phyloP scores from a whole-genome alignment of 2,113 vertebrate genomes.

The Strix aluco region DNA sequence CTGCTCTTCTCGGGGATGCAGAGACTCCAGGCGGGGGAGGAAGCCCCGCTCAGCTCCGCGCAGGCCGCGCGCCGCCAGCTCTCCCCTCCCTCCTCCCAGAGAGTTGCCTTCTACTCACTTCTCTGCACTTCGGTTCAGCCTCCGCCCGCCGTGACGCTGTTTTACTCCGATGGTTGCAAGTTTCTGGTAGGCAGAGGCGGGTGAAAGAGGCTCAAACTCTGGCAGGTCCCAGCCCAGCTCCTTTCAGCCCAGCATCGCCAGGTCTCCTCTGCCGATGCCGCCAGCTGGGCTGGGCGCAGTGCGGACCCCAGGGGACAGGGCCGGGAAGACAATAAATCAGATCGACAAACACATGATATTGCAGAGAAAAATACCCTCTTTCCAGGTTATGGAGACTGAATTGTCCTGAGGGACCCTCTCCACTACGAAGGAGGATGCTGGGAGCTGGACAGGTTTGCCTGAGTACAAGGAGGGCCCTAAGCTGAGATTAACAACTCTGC shows the following conservation, averaged over 20 bases:
- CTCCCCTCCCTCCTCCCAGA: neutral
- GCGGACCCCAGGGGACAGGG: slow-evolving; percentile 66
- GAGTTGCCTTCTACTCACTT: neutral
- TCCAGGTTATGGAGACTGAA: slow-evolving; percentile 79
- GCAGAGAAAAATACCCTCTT: slow-evolving; percentile 66
- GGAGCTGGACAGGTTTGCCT: slow-evolving; percentile 70
- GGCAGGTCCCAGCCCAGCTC: neutral
- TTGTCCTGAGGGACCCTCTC: slow-evolving; percentile 76
- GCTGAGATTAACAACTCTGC: neutral
- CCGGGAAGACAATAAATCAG: slow-evolving; percentile 77
- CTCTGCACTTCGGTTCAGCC: neutral
- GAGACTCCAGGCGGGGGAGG: neutral
- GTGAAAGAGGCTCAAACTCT: neutral
- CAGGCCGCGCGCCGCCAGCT: neutral
- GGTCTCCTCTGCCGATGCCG: slow-evolving; percentile 18
- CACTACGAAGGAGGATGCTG: slow-evolving; percentile 68
- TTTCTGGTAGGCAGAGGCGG: neutral
- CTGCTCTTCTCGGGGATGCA: neutral
- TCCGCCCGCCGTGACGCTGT: fast-evolving
- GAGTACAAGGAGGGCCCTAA: slow-evolving; percentile 38
- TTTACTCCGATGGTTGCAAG: neutral
- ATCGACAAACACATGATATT: slow-evolving; percentile 79
- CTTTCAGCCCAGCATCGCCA: neutral
- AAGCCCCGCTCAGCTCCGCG: fast-evolving
- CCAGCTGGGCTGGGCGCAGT: slow-evolving; percentile 68